phyloP scores from a whole-genome alignment of 2,113 vertebrate genomes.

The Mastomys natalensis region DNA sequence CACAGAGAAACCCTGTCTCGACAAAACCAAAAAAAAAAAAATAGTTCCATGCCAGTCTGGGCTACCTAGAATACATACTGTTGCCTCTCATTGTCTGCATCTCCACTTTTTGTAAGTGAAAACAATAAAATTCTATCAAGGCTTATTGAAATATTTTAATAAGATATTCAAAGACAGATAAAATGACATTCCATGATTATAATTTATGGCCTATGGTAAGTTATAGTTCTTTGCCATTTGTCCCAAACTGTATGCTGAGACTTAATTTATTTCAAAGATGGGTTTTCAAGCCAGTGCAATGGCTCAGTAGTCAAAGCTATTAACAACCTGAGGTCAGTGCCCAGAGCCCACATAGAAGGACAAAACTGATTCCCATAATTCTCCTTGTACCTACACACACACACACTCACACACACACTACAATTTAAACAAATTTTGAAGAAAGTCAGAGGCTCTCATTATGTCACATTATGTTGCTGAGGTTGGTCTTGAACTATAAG shows the following conservation, averaged over 20 bases:
- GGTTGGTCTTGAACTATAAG: not conserved
- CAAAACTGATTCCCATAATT: not conserved
- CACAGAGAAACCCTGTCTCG: no score
- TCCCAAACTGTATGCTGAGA: not conserved
- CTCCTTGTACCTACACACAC: not conserved
- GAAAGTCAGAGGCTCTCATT: not conserved
- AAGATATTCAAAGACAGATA: not conserved
- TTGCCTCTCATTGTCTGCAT: not conserved
- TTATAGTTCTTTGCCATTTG: not conserved
- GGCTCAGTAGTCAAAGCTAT: not conserved
- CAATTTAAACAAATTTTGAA: not conserved
- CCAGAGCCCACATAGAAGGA: not conserved
- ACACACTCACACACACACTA: not conserved
- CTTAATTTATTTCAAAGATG: constrained; percentile 21
- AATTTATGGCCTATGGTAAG: not conserved
- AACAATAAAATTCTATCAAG: not conserved
- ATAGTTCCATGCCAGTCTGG: not conserved
- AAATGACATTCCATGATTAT: not conserved
- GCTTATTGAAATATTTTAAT: constrained; percentile 6
- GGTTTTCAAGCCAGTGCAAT: not conserved
- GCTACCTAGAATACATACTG: not conserved
- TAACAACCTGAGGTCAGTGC: not conserved
- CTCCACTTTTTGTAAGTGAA: not conserved
- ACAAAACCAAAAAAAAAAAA: no score
- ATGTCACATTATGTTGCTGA: not conserved